Conservation (phyloP, 2,888 invertebrate genomes). For the Limnephilus lunatus region DNA sequence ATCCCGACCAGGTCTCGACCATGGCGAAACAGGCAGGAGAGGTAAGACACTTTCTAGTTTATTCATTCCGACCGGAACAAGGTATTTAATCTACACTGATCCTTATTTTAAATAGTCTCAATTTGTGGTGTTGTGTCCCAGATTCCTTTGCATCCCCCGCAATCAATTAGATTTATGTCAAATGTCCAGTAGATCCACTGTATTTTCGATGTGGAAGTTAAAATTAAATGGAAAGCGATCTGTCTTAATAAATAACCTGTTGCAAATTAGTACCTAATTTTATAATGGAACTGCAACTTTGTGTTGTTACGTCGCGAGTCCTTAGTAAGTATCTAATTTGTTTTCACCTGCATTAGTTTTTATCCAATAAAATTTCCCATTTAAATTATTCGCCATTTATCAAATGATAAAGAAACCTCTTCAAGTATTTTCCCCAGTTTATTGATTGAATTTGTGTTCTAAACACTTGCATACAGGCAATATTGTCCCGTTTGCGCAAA, state of each 20-base stretch:
- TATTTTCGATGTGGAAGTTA: neutral
- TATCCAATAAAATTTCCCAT: neutral
- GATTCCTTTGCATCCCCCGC: neutral
- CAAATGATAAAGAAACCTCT: neutral
- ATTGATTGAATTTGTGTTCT: neutral
- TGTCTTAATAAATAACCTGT: neutral
- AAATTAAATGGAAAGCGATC: neutral
- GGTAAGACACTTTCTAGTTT: conserved; percentile 81
- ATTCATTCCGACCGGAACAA: neutral
- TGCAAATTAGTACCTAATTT: neutral
- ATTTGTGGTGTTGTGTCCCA: neutral
- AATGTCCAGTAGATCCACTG: neutral
- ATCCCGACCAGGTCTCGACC: conserved; percentile 93
- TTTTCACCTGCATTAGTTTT: neutral
- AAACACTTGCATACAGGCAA: neutral
- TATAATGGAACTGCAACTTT: neutral
- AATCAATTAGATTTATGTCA: neutral
- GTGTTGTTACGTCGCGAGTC: neutral
- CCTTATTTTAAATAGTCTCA: neutral
- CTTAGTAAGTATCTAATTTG: neutral
- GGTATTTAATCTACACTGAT: neutral
- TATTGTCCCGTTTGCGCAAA: neutral
- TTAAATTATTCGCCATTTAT: neutral
- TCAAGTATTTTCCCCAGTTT: no score
- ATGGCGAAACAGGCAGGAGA: conserved; percentile 97